phyloP scores from a whole-genome alignment of 2,888 invertebrate species.

The Oscheius sp. region DNA sequence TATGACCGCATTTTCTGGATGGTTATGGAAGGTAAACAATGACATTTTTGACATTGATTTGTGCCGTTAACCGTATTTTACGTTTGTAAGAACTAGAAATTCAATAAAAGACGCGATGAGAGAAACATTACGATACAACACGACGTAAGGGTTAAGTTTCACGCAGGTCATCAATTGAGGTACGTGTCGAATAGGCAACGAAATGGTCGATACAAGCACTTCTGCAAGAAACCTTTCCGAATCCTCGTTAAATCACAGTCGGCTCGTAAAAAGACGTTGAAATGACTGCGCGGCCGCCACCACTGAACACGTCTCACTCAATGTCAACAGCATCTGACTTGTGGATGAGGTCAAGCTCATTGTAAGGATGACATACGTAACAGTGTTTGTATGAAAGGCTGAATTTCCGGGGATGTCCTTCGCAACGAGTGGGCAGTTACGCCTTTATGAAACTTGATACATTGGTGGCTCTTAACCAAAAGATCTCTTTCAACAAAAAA shows the following conservation, averaged over 20 bases:
- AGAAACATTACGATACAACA: neutral
- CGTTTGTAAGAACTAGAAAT: neutral
- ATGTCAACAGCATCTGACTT: conserved; percentile 11
- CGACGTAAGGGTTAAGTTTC: neutral
- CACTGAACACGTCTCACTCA: conserved; percentile 28
- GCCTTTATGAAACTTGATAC: neutral
- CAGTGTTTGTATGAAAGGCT: no score
- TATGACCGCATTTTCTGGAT: conserved; percentile 22
- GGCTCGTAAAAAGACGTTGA: conserved; percentile 31
- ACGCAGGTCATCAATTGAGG: conserved; percentile 19
- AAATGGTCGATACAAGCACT: conserved; percentile 27
- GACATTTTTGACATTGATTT: conserved; percentile 12
- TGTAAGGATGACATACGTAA: no score
- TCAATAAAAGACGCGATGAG: neutral
- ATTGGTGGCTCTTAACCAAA: neutral
- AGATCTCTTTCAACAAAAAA: neutral
- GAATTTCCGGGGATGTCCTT: no score
- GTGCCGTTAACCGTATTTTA: neutral
- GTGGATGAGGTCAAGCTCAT: no score
- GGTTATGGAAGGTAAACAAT: conserved; percentile 28
- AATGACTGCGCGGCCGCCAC: conserved; percentile 30
- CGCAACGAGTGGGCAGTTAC: neutral
- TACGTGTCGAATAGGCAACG: conserved; percentile 17
- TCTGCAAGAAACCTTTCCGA: conserved; percentile 24
- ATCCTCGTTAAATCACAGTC: conserved; percentile 33